Base-by-base conservation (phyloP, 2,888 invertebrate species). In the Endomychus coccineus region DNA sequence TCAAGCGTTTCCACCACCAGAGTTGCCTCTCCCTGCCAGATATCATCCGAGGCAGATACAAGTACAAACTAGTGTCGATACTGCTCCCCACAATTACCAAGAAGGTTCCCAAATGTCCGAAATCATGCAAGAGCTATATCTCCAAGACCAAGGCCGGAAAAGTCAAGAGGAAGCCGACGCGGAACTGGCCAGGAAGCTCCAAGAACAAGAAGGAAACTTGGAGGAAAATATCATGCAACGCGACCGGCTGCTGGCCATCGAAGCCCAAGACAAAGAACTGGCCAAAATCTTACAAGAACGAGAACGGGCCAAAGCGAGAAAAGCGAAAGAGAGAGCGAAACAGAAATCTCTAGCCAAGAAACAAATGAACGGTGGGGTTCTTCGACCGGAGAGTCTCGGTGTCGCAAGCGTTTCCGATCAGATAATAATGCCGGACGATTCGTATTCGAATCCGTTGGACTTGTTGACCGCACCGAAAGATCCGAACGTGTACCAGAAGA, bases 231-330 rank as follows among this genome's bases (percentile, higher is more conserved):
- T 71, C 43, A 62, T 74, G 40, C 56, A 60, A 33, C 44, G 58
- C 27, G 58, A 59, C 62, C 71, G 79, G 44, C 69, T 79, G 52
- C 58, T 83, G 44, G 84, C 84, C 2, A 81, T 84, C 50, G 84
- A 86, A 64, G 83, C 82, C 1, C 84, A 85, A 60, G 85, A 86
- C 55, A 78, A 82, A 42, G 85, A 85, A 60, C 60, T 85, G 31
- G 85, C 85, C 2, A 76, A 78, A 58, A 73, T 84, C 68, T 62
- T 86, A 27, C 84, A 85, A 59, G 84, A 84, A 57, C 68, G 77
- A 51, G 84, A 85, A 60, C 73, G 78, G 49, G 78, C 78, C 11
- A 79, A 80, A 59, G 76, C 78, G 2, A 75, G 75, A 51, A 70
- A 81, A 43, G 81, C 82, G 4, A 73, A 78, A 50, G 83, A 84